Percentiles rank a stretch among this genome's conserved stretches.
Evolutionary conservation across 2,888 invertebrate species (phyloP).

Genomic region (Meghimatium bilineatum): DNA sequence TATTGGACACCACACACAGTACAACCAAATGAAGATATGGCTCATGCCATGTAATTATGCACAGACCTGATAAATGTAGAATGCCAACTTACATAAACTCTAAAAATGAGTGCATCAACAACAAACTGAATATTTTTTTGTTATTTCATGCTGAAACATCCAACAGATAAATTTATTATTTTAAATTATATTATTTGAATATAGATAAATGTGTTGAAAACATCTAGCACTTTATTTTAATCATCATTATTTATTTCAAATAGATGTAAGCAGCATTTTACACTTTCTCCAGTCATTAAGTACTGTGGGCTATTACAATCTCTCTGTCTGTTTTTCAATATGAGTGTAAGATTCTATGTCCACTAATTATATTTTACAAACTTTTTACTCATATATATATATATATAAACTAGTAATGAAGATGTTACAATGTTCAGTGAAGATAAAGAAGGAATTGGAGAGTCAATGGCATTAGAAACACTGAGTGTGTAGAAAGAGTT

Average conservation of each 20-base stretch:
- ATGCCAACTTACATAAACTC: constrained; percentile 9
- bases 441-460: neutral
- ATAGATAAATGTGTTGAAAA: neutral
- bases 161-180: neutral
- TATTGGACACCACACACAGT: neutral
- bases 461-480: neutral
- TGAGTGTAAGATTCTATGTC: neutral
- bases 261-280: constrained; percentile 19
- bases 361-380: neutral
- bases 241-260: neutral
- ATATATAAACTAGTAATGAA: neutral
- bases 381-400: neutral
- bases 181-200: neutral
- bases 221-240: neutral
- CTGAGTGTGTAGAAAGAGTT: neutral
- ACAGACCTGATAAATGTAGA: constrained; percentile 12
- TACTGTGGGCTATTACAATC: neutral
- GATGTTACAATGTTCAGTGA: neutral
- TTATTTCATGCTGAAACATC: neutral
- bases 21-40: neutral
- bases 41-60: neutral
- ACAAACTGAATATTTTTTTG: neutral
- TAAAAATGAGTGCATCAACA: neutral
- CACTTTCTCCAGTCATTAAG: constrained; percentile 6
- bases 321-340: constrained; percentile 37